Evolutionary conservation across 2,113 vertebrate genomes (phyloP).

Genomic region (Deroptyus accipitrinus): DNA sequence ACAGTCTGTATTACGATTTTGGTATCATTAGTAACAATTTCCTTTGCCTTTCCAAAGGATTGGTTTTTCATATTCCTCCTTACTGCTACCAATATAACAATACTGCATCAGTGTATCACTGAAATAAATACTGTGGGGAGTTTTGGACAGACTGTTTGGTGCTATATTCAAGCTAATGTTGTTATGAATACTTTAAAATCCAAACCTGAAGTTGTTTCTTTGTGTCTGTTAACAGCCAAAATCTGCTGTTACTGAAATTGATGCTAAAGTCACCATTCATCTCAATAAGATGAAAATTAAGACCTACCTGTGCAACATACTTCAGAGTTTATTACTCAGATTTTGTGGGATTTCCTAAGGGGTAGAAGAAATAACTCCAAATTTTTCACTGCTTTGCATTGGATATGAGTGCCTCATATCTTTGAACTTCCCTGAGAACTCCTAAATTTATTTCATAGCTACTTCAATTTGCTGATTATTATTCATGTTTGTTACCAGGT

Average conservation of each 20-base stretch:
- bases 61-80: neutral
- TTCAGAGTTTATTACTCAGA: neutral
- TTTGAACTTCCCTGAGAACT: neutral
- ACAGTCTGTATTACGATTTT: neutral
- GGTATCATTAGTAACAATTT: neutral
- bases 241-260: neutral
- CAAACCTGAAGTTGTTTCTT: neutral
- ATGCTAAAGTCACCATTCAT: neutral
- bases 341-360: neutral
- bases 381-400: neutral
- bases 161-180: neutral
- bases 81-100: neutral
- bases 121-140: neutral
- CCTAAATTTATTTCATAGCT: neutral
- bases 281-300: neutral
- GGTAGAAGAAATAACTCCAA: neutral
- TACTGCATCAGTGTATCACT: neutral
- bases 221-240: neutral
- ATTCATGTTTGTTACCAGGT: slow-evolving; percentile 76
- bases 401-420: neutral
- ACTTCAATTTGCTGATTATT: neutral
- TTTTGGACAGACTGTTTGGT: neutral
- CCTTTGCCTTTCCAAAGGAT: neutral
- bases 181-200: neutral
- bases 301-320: neutral